Evolutionary conservation across 2,888 invertebrate genomes (phyloP).

Genomic region (Phyllotreta striolata): DNA sequence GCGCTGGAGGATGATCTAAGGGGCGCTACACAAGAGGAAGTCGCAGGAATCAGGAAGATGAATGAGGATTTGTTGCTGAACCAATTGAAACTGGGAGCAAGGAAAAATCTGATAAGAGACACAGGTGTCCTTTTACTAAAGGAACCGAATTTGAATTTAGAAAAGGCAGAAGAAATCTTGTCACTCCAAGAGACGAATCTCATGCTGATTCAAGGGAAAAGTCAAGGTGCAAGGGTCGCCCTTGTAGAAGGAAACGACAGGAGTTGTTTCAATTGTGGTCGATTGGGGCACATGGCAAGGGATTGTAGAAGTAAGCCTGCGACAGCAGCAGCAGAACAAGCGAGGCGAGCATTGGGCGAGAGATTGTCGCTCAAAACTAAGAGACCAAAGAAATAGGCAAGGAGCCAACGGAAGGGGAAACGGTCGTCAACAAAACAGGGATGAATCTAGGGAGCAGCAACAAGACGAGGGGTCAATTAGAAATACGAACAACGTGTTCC

Average conservation of each 20-base stretch:
- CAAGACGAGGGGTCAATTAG: too few species aligned
- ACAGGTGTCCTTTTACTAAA: slow-evolving; percentile 13
- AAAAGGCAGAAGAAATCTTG: slow-evolving; percentile 14
- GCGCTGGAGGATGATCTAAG: slow-evolving; percentile 20
- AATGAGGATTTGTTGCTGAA: slow-evolving; percentile 18
- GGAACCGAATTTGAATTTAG: slow-evolving; percentile 7
- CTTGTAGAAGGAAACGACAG: not conserved
- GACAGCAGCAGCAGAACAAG: not conserved
- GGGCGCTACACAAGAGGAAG: slow-evolving; percentile 1
- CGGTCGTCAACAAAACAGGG: too few species aligned
- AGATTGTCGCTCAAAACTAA: too few species aligned
- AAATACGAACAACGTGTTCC: too few species aligned
- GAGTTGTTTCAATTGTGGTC: slow-evolving; percentile 4
- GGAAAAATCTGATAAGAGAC: too few species aligned
- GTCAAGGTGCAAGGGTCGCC: slow-evolving; percentile 5
- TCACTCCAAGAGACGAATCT: slow-evolving; percentile 5
- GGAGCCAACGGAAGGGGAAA: too few species aligned
- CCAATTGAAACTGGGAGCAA: slow-evolving; percentile 28
- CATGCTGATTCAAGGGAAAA: too few species aligned
- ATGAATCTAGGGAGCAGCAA: too few species aligned
- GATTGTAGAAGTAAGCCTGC: slow-evolving; percentile 8
- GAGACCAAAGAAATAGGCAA: too few species aligned
- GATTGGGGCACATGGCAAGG: slow-evolving; percentile 5
- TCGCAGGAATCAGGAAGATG: slow-evolving; percentile 21
- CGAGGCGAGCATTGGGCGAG: too few species aligned